A percentile compares a stretch with the other conserved stretches of the same genome.
Conservation (phyloP, 2,888 invertebrate species). For the Leucophenga maculata region DNA sequence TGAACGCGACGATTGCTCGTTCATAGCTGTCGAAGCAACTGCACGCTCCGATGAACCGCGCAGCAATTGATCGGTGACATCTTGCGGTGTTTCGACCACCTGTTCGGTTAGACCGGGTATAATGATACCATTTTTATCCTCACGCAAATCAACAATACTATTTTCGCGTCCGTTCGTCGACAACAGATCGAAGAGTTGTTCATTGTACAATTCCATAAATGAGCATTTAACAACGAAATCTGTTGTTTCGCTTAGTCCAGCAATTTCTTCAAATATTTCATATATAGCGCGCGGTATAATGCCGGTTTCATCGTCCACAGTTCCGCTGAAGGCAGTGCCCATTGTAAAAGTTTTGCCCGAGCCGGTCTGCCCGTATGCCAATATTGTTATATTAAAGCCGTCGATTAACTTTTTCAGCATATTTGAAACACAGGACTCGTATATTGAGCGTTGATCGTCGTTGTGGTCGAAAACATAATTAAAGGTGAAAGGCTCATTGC, state of each 20-base stretch:
- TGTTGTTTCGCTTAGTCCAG: conserved; percentile 70
- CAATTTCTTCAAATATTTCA: conserved; percentile 83
- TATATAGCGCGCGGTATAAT: conserved; percentile 89
- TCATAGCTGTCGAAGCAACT: conserved; percentile 94
- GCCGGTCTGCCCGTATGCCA: conserved; percentile 95
- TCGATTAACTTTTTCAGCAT: conserved; percentile 84
- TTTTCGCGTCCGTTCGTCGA: conserved; percentile 79
- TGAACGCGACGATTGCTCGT: conserved; percentile 88
- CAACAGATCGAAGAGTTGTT: conserved; percentile 88
- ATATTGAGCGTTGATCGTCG: conserved; percentile 82
- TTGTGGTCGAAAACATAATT: conserved; percentile 85
- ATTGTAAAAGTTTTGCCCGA: conserved; percentile 95
- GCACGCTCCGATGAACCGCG: conserved; percentile 84
- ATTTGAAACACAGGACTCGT: conserved; percentile 80
- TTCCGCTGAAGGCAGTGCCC: conserved; percentile 85
- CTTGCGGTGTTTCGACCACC: conserved; percentile 76
- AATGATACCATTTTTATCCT: conserved; percentile 79
- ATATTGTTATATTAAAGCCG: conserved; percentile 93
- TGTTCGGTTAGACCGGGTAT: conserved; percentile 79
- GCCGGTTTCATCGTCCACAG: conserved; percentile 79
- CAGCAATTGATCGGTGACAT: conserved; percentile 79
- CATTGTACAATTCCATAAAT: conserved; percentile 92
- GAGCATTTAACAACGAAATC: conserved; percentile 83
- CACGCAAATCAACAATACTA: conserved; percentile 85
- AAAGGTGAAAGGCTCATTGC: conserved; percentile 84